These are phyloP conservation scores for Leptarthrus brevirostris DNA, from an alignment of 2,888 invertebrate genomes.

Conservation along the genomic window DNA sequence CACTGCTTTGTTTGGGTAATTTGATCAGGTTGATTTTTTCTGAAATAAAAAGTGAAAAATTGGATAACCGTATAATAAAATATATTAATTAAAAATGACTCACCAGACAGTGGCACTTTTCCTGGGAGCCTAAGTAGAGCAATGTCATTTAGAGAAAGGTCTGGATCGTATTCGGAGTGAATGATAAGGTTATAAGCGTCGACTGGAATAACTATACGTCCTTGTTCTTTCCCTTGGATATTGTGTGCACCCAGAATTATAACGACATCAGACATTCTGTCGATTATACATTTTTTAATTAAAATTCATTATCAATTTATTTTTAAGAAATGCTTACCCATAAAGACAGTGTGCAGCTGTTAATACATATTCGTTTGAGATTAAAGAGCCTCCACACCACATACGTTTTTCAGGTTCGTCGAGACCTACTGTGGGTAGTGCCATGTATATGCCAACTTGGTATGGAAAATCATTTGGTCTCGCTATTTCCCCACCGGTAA, in stretches of 20 bases:
- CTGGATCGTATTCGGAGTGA: conserved; percentile 64
- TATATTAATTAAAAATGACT: conserved; percentile 49
- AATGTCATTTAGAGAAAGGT: conserved; percentile 63
- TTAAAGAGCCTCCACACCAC: conserved; percentile 62
- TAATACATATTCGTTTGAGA: conserved; percentile 59
- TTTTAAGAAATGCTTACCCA: conserved; percentile 51
- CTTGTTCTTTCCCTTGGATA: conserved; percentile 62
- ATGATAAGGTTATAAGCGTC: conserved; percentile 61
- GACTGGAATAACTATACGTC: conserved; percentile 65
- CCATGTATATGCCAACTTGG: conserved; percentile 58
- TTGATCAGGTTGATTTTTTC: conserved; percentile 65
- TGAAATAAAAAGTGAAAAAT: no score
- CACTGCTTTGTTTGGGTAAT: conserved; percentile 59
- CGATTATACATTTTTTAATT: no score
- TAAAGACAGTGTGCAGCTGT: conserved; percentile 64
- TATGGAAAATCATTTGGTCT: conserved; percentile 60
- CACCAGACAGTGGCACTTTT: conserved; percentile 62
- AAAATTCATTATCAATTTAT: not conserved
- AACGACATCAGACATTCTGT: conserved; percentile 62
- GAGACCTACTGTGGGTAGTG: conserved; percentile 53
- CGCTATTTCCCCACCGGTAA: conserved; percentile 50
- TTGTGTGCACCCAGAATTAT: conserved; percentile 65
- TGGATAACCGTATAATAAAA: no score
- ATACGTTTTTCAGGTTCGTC: conserved; percentile 51
- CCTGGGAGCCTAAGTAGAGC: conserved; percentile 63